A percentile compares a stretch with the other conserved stretches of the same genome.
Evolutionary conservation across 2,888 invertebrate species (phyloP).

Genomic region (Petrolisthes manimaculis): DNA sequence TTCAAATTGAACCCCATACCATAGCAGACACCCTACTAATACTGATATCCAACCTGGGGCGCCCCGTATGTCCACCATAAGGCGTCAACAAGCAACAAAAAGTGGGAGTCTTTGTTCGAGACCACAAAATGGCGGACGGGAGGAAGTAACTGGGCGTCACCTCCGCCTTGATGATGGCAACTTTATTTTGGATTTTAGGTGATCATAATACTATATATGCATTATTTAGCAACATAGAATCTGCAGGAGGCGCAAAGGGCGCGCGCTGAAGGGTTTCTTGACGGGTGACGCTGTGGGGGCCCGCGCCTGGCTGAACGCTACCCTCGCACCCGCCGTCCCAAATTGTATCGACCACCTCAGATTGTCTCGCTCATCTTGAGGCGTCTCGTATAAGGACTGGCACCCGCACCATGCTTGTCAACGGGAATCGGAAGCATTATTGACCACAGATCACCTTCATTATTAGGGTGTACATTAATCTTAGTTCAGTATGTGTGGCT

Average conservation of each 20-base stretch:
- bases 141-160: slow-evolving; percentile 62
- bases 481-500: neutral
- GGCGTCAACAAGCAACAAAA: slow-evolving; percentile 24
- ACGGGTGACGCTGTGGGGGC: slow-evolving; percentile 55
- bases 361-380: slow-evolving; percentile 55
- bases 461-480: too few relatives aligned
- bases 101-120: slow-evolving; percentile 53
- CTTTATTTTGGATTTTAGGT: slow-evolving; percentile 32
- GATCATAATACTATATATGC: slow-evolving; percentile 6
- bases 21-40: slow-evolving; percentile 26
- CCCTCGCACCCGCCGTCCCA: slow-evolving; percentile 49
- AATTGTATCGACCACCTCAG: slow-evolving; percentile 58
- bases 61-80: neutral
- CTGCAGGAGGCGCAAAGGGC: slow-evolving; percentile 55
- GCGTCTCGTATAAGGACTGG: neutral
- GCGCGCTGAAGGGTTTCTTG: slow-evolving; percentile 58
- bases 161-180: slow-evolving; percentile 28
- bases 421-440: neutral
- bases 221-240: slow-evolving; percentile 21
- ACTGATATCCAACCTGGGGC: slow-evolving; percentile 3
- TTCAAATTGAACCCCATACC: slow-evolving; percentile 26
- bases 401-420: neutral
- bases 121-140: slow-evolving; percentile 59
- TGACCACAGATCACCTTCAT: neutral
- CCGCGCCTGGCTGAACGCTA: slow-evolving; percentile 58